phyloP scores from a whole-genome alignment of 2,113 vertebrate genomes.

The Scomber japonicus region DNA sequence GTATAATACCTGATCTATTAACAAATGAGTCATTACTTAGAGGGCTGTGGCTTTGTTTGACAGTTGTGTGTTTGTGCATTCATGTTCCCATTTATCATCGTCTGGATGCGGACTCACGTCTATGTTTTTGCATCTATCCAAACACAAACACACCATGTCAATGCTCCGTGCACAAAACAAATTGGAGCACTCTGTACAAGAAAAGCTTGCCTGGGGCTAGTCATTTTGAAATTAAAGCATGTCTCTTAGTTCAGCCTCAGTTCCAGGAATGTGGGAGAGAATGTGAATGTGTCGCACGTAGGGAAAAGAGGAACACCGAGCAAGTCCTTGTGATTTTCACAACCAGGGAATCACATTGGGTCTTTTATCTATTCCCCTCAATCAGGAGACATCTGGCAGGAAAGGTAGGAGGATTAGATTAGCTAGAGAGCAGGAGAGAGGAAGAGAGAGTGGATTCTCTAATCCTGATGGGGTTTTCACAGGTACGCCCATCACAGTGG shows the following conservation, averaged over 20 bases:
- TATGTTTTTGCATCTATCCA: slow-evolving; percentile 61
- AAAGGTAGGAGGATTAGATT: slow-evolving; percentile 78
- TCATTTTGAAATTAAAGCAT: slow-evolving; percentile 78
- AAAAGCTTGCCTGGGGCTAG: slow-evolving; percentile 70
- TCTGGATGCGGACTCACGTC: slow-evolving; percentile 49
- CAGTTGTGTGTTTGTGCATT: slow-evolving; percentile 54
- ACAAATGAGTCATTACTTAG: slow-evolving; percentile 53
- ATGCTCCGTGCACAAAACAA: slow-evolving; percentile 65
- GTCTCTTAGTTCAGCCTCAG: slow-evolving; percentile 72
- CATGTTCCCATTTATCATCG: slow-evolving; percentile 48
- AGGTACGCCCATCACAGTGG: slow-evolving; percentile 67
- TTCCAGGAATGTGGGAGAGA: slow-evolving; percentile 62
- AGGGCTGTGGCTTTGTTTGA: slow-evolving; percentile 49
- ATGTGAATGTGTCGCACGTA: slow-evolving; percentile 56
- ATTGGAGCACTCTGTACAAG: slow-evolving; percentile 67
- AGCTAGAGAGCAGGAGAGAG: slow-evolving; percentile 66
- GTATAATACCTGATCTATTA: slow-evolving; percentile 56
- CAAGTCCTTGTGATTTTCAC: slow-evolving; percentile 72
- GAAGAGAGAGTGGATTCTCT: slow-evolving; percentile 67
- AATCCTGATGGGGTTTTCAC: slow-evolving; percentile 79
- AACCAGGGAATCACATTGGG: slow-evolving; percentile 61
- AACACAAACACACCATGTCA: slow-evolving; percentile 70
- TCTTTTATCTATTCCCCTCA: slow-evolving; percentile 78
- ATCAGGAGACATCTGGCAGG: slow-evolving; percentile 78
- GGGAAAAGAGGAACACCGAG: slow-evolving; percentile 47